Evolutionary conservation across 2,113 vertebrate genomes (phyloP).

Genomic region (Crypturellus undulatus): DNA sequence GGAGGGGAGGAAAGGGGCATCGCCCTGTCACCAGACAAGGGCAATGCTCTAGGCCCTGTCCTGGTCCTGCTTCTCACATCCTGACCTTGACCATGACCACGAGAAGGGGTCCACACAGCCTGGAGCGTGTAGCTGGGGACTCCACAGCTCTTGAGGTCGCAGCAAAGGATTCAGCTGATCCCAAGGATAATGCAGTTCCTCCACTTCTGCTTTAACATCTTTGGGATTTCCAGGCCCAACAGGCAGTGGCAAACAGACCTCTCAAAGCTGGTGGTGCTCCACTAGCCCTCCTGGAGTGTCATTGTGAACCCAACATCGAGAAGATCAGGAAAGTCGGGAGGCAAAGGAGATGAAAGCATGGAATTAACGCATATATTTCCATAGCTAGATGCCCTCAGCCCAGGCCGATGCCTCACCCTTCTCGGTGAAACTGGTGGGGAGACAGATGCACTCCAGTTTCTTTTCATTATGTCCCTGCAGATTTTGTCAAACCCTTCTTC

Average conservation of each 20-base stretch:
- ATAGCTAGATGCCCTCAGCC: background rate
- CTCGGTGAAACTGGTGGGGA: background rate
- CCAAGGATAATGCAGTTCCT: rapidly evolving
- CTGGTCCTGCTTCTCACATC: background rate
- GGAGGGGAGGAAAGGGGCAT: background rate
- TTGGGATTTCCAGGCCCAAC: background rate
- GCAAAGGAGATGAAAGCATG: background rate
- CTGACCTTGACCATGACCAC: background rate
- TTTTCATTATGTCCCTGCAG: background rate
- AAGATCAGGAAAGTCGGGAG: background rate
- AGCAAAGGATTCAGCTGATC: background rate
- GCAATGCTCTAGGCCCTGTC: background rate
- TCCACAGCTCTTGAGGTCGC: rapidly evolving
- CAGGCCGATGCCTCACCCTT: background rate
- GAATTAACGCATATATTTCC: background rate
- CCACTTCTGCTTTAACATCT: background rate
- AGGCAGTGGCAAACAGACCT: background rate
- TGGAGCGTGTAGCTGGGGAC: background rate
- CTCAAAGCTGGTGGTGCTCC: background rate
- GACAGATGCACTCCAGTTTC: background rate
- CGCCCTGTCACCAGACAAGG: background rate
- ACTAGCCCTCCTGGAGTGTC: background rate
- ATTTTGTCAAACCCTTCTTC: background rate
- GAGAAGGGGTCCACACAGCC: background rate
- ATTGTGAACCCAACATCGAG: no score